Percentiles rank a stretch among this genome's conserved stretches.
Evolutionary conservation across 1,140 invertebrate genomes (phyloP).

Genomic region (Vollenhovia emeryi): DNA sequence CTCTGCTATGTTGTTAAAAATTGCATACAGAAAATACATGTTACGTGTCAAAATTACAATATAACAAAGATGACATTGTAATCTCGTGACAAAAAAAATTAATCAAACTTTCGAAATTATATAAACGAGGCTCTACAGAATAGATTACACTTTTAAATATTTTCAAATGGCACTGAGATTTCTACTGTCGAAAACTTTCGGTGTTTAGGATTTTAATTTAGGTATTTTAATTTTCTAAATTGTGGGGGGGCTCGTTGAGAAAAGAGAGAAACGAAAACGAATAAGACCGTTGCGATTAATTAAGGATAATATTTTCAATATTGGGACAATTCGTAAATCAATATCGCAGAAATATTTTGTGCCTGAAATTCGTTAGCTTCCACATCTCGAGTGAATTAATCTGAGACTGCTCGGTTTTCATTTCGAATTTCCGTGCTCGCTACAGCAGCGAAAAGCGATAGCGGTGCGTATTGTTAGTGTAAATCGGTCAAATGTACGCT

Average conservation of each 20-base stretch:
- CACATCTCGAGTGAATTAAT: conserved; percentile 33
- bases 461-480: conserved; percentile 8
- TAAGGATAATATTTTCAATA: not conserved
- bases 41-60: not conserved
- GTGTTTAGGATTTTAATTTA: not conserved
- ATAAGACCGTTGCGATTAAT: not conserved
- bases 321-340: not conserved
- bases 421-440: conserved; percentile 8
- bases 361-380: not conserved
- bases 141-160: not conserved
- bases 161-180: not conserved
- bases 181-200: not conserved
- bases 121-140: not conserved
- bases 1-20: not conserved
- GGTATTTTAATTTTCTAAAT: not conserved
- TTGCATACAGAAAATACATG: not conserved
- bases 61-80: not conserved
- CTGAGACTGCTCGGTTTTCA: not conserved
- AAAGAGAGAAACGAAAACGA: too few relatives aligned
- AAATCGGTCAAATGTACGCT: not conserved
- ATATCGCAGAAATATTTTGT: not conserved
- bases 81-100: not conserved
- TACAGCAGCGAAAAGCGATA: conserved; percentile 12
- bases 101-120: not conserved
- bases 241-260: not conserved